phyloP scores from a whole-genome alignment of 2,797 vertebrate genomes.

The Poeciliopsis presidionis region DNA sequence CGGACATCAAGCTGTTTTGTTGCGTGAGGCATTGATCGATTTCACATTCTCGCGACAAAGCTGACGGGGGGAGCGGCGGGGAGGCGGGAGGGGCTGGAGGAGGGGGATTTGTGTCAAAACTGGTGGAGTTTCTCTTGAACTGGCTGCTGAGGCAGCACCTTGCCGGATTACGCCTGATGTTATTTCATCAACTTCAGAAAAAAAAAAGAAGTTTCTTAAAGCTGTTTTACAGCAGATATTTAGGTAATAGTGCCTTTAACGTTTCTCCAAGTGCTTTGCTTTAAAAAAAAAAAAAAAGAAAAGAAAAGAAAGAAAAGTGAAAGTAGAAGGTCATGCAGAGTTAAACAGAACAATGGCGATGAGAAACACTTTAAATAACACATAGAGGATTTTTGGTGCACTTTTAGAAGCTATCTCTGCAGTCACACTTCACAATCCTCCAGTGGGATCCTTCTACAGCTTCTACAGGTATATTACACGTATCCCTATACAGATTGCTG shows the following conservation, averaged over 20 bases:
- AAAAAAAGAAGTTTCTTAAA: conserved; percentile 10
- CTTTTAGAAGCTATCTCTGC: conserved; percentile 68
- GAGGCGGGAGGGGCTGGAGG: too few species aligned
- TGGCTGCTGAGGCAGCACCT: conserved; percentile 44
- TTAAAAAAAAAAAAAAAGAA: background rate
- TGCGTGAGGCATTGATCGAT: conserved; percentile 52
- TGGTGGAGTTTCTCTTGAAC: conserved; percentile 23
- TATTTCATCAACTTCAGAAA: conserved; percentile 40
- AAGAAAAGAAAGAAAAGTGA: background rate
- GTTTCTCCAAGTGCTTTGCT: conserved; percentile 18
- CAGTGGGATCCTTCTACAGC: conserved; percentile 26
- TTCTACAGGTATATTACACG: conserved; percentile 77
- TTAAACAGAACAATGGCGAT: conserved; percentile 38
- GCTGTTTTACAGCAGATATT: conserved; percentile 23
- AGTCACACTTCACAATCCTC: conserved; percentile 44
- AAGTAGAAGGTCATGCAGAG: conserved; percentile 9
- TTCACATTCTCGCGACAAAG: conserved; percentile 45
- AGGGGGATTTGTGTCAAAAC: conserved; percentile 46
- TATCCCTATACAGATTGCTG: conserved; percentile 77
- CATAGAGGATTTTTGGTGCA: conserved; percentile 70
- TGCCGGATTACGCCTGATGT: conserved; percentile 26
- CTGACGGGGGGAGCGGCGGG: background rate
- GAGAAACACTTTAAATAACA: conserved; percentile 51
- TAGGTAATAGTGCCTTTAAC: conserved; percentile 11
- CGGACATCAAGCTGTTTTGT: conserved; percentile 20